Base-by-base conservation (phyloP, 2,113 vertebrate genomes). In the Sinocyclocheilus rhinocerous region DNA sequence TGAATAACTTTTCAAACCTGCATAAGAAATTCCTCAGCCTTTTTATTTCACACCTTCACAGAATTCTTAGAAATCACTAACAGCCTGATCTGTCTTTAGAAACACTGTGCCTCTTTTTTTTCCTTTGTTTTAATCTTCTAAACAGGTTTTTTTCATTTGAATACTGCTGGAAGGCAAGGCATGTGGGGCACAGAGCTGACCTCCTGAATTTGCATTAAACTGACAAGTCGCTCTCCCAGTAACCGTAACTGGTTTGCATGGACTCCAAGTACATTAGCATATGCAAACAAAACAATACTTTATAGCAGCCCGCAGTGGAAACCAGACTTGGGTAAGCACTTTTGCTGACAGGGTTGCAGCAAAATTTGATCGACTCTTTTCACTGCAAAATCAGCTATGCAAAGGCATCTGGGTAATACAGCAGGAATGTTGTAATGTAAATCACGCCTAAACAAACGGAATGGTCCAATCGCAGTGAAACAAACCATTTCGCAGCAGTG, bases 171-270 rank as follows among this genome's bases (percentile, higher is more conserved):
- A 76, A 50, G 73, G 45, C 13, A 50, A 52, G 45, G 6, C 39
- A 13, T 70, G 45, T 13, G 4, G 6, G 63, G 59, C 48, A 87
- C 82, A 83, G 86, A 65, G 86, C 83, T 89, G 50, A 59, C 70
- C 69, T 50, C 9, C 15, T 87, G 67, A 89, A 82, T 91, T 86
- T 87, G 89, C 89, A 84, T 36, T 85, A 89, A 26, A 90, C 90
- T 93, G 90, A 92, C 91, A 79, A 81, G 87, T 77, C 79, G 5
- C 33, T 85, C 36, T 15, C 70, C 16, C 86, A 50, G 77, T 42
- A 55, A 61, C 24, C 2, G n/a, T 55, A 22, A 65, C 79, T 70
- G 63, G 13, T 94, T 93, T 93, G 91, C 90, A 91, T 93, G 88
- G 24, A 67, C 87, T 75, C 78, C 61, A 65, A 89, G 76, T 22